Conservation (phyloP, 2,888 invertebrate species). For the Nebria salina region DNA sequence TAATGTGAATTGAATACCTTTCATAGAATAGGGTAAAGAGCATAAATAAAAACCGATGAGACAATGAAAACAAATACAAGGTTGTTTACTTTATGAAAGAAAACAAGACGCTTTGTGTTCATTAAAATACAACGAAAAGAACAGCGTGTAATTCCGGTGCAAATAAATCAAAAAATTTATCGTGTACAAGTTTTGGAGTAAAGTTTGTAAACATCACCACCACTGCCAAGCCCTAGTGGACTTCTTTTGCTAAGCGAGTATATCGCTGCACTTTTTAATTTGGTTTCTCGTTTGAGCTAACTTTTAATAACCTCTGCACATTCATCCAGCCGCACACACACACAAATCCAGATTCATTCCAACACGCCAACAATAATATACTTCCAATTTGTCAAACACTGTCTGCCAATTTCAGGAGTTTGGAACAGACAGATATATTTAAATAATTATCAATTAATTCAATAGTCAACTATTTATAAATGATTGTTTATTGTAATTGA, state of each 20-base stretch:
- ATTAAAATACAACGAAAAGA: neutral
- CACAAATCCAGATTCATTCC: neutral
- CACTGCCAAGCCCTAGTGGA: neutral
- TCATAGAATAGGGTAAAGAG: neutral
- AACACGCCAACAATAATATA: too few species aligned
- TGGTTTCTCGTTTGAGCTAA: conserved; percentile 10
- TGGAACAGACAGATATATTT: too few species aligned
- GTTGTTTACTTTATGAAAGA: neutral
- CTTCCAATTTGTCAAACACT: too few species aligned
- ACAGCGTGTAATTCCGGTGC: conserved; percentile 6
- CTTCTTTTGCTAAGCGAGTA: conserved; percentile 9
- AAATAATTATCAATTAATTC: too few species aligned
- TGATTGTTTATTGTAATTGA: too few species aligned
- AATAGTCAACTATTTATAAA: too few species aligned
- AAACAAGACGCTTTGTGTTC: conserved; percentile 1
- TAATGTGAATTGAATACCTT: neutral
- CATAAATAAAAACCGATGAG: neutral
- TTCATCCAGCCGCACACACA: neutral
- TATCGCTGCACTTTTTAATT: conserved; percentile 34
- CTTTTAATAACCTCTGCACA: conserved; percentile 21
- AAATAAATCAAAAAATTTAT: conserved; percentile 35
- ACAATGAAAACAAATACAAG: neutral
- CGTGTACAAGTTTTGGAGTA: conserved; percentile 11
- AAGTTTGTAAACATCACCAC: conserved; percentile 20
- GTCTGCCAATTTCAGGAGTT: too few species aligned